Evolutionary conservation across 2,888 invertebrate genomes (phyloP), one percentile per base, ranked within the genome.

Genomic region (Calameuta idolon): DNA sequence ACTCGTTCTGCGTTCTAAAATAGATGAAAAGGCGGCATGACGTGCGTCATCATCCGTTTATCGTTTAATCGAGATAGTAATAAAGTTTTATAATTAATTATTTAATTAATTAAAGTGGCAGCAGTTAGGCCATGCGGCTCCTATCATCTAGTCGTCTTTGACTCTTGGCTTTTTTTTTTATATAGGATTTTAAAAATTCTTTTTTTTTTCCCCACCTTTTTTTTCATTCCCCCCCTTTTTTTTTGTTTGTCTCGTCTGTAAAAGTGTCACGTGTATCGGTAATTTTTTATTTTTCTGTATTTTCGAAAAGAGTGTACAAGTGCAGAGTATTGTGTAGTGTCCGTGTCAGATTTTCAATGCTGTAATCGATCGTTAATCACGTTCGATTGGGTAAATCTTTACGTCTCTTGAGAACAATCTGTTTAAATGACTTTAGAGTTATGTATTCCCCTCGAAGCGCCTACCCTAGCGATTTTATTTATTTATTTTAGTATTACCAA

Each of bases 111-210:
- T 85, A 88, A 89, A 90, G 89, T 91, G 91, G 91, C 90, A 91
- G 91, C 91, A 89, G 85, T 91, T 91, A 91, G 91, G 91, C 91
- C 91, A 91, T 91, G 90, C 90, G 90, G 90, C 91, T 89, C 87
- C 91, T 91, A 91, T 90, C 83, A 87, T 87, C 90, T 90, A 91
- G 85, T 90, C 90, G 84, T 89, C 88, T 89, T 89, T 87, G 88
- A 90, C 89, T 88, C 89, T 90, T 89, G 89, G 89, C 90, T 90
- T 88, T 87, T 81, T 31, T 31, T 31, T 31, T 88, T 89, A 90
- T 82, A 84, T 89, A 89, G 86, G 33, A 87, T 88, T 90, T 87
- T 88, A 89, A 89, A 89, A 89, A 84, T 77, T 75, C 55, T 81
- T 37, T 69, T 75, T 76, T 35, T 69, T 75, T 76, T 35, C 40